Evolutionary conservation across 2,888 invertebrate species (phyloP).

Genomic region (Neoitamus cyanurus): DNA sequence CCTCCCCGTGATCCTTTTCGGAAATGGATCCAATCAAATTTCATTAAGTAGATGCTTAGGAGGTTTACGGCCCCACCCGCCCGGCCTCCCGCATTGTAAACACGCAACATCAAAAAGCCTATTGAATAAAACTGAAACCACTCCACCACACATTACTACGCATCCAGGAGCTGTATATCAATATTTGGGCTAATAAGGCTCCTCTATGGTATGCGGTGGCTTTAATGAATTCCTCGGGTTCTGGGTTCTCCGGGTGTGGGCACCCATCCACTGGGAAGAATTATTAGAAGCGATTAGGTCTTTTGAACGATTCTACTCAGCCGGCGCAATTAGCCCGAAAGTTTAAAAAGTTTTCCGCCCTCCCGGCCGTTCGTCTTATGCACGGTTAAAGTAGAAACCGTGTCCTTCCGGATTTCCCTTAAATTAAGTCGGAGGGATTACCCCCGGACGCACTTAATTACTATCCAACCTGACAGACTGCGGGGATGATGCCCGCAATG

Average conservation of each 20-base stretch:
- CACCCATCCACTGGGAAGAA: background rate
- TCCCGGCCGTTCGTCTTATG: background rate
- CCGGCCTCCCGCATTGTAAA: background rate
- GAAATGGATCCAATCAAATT: background rate
- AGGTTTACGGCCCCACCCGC: background rate
- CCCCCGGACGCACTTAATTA: background rate
- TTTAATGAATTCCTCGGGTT: background rate
- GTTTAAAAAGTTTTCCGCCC: background rate
- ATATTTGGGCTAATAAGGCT: conserved; percentile 1
- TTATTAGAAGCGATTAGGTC: background rate
- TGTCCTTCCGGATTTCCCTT: background rate
- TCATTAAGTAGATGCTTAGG: conserved; percentile 1
- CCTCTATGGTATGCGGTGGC: background rate
- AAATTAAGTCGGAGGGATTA: conserved; percentile 3
- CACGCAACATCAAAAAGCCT: background rate
- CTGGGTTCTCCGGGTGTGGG: background rate
- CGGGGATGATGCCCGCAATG: background rate
- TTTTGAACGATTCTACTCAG: background rate
- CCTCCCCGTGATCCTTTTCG: background rate
- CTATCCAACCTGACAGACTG: conserved; percentile 19
- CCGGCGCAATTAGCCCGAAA: background rate
- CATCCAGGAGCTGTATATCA: background rate
- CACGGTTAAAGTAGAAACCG: background rate
- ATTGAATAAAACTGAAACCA: background rate
- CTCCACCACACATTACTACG: background rate